Conservation (phyloP, 2,888 invertebrate genomes). For the Drosophila anomelani region DNA sequence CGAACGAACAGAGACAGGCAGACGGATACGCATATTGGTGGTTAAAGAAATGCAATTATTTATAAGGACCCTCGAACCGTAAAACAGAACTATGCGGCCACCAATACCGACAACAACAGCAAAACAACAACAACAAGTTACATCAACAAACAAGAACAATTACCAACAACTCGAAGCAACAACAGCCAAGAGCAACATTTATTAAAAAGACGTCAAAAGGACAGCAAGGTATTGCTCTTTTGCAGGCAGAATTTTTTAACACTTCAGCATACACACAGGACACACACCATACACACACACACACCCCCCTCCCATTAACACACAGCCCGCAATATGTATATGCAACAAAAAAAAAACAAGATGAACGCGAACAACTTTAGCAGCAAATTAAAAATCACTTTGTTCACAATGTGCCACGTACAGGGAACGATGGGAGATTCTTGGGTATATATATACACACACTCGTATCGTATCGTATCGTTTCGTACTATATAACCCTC, state of each 20-base stretch:
- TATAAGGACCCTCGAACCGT: conserved; percentile 65
- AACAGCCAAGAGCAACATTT: conserved; percentile 40
- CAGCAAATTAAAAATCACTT: conserved; percentile 57
- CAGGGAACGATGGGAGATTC: conserved; percentile 28
- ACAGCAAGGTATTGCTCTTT: conserved; percentile 57
- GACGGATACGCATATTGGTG: conserved; percentile 22
- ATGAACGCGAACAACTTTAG: conserved; percentile 59
- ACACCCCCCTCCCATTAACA: conserved; percentile 7
- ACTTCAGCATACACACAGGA: conserved; percentile 2
- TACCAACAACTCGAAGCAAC: conserved; percentile 14
- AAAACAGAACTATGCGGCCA: conserved; percentile 47
- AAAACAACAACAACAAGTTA: conserved; percentile 16
- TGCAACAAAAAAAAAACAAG: conserved; percentile 33
- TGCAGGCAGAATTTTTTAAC: conserved; percentile 57
- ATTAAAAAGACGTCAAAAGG: conserved; percentile 50
- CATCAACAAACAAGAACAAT: conserved; percentile 25
- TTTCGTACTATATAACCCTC: conserved; percentile 8
- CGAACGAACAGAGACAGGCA: conserved; percentile 27
- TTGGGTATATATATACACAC: conserved; percentile 18
- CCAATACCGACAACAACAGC: conserved; percentile 13
- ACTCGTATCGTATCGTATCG: conserved; percentile 3
- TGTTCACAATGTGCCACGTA: conserved; percentile 56
- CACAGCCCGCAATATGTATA: conserved; percentile 34
- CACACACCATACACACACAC: conserved; percentile 35
- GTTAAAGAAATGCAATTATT: conserved; percentile 63